These are phyloP conservation scores for Erebia palarica DNA, from an alignment of 2,888 invertebrate species.

Conservation along the genomic window DNA sequence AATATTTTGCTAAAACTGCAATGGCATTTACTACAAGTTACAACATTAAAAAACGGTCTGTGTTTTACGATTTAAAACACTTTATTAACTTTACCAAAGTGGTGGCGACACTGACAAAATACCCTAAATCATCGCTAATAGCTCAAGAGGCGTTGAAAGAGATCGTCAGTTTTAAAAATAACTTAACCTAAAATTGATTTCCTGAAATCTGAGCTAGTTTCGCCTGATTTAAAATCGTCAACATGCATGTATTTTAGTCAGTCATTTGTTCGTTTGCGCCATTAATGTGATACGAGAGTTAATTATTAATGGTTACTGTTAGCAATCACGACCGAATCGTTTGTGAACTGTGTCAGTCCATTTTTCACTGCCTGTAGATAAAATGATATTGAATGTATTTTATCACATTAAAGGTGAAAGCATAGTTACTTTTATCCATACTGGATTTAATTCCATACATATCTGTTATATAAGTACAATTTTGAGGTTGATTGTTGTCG, in stretches of 20 bases:
- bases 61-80: too few relatives aligned
- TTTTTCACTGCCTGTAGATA: neutral
- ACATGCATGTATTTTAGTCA: constrained; percentile 4
- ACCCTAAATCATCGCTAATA: neutral
- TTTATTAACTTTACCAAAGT: too few relatives aligned
- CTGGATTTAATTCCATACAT: too few relatives aligned
- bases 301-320: neutral
- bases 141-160: neutral
- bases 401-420: neutral
- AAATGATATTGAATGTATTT: neutral
- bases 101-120: too few relatives aligned
- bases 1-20: too few relatives aligned
- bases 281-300: neutral
- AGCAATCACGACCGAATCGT: neutral
- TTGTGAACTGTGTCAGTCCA: constrained; percentile 5
- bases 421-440: neutral
- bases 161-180: neutral
- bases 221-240: constrained; percentile 4
- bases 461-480: too few relatives aligned
- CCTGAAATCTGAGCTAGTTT: neutral
- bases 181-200: neutral
- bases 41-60: too few relatives aligned
- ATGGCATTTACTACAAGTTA: too few relatives aligned
- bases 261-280: constrained; percentile 2
- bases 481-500: too few relatives aligned